Conservation (phyloP, 2,888 invertebrate genomes). For the Trisateles emortualis region DNA sequence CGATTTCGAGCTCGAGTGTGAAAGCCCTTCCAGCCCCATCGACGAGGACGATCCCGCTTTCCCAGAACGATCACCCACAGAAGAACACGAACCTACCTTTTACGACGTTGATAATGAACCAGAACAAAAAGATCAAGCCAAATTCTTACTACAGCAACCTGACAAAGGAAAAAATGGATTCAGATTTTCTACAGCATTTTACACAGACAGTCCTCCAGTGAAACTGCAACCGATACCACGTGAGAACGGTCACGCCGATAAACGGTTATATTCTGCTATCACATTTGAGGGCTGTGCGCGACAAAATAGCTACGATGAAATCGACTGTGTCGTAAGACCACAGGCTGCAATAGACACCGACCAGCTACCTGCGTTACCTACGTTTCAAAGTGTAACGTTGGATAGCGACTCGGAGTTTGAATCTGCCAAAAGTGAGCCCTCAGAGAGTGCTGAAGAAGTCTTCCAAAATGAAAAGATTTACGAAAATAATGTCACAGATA, state of each 20-base stretch:
- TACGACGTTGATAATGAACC: constrained; percentile 82
- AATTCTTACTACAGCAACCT: constrained; percentile 72
- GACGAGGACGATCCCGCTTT: constrained; percentile 86
- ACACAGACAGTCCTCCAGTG: constrained; percentile 74
- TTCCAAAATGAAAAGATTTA: constrained; percentile 57
- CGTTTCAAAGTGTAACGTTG: constrained; percentile 55
- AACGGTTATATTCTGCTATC: constrained; percentile 77
- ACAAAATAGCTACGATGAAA: constrained; percentile 76
- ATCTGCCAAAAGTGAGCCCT: constrained; percentile 81
- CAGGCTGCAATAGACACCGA: constrained; percentile 53
- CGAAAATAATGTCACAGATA: constrained; percentile 61
- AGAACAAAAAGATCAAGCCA: constrained; percentile 70
- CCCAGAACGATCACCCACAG: constrained; percentile 81
- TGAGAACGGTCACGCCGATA: constrained; percentile 79
- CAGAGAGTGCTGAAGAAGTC: constrained; percentile 64
- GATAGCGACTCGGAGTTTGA: constrained; percentile 83
- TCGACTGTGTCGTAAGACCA: constrained; percentile 63
- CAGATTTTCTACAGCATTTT: constrained; percentile 75
- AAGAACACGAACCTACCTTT: constrained; percentile 85
- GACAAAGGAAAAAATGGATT: constrained; percentile 85
- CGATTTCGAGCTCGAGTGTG: constrained; percentile 89
- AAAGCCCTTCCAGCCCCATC: constrained; percentile 90
- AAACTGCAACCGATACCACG: constrained; percentile 75
- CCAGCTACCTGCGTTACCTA: constrained; percentile 56
- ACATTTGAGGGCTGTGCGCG: constrained; percentile 81